phyloP scores from a whole-genome alignment of 2,888 invertebrate species.

The Pyrrhia umbra region DNA sequence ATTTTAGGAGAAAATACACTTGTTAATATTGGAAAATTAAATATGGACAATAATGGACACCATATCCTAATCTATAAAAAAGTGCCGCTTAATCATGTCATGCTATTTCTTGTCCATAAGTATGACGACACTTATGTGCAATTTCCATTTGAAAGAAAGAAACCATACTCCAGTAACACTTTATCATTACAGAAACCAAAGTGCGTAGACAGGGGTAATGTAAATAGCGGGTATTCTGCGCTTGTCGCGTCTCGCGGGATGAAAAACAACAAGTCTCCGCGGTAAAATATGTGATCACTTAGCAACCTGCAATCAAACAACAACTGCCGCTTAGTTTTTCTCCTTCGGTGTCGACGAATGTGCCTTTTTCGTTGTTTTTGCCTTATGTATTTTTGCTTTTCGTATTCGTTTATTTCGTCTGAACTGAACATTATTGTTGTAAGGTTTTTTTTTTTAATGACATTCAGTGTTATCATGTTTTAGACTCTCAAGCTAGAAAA shows the following conservation, averaged over 20 bases:
- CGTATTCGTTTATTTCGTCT: conserved; percentile 9
- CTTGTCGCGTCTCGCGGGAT: conserved; percentile 67
- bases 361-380: conserved; percentile 62
- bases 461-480: too few relatives aligned
- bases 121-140: neutral
- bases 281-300: conserved; percentile 89
- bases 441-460: too few relatives aligned
- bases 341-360: conserved; percentile 72
- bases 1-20: too few relatives aligned
- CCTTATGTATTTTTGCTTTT: conserved; percentile 6
- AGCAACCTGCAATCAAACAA: conserved; percentile 88
- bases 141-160: conserved; percentile 12
- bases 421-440: too few relatives aligned
- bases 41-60: too few relatives aligned
- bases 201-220: conserved; percentile 59
- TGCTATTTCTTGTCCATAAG: neutral
- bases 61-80: too few relatives aligned
- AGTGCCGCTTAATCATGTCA: too few relatives aligned
- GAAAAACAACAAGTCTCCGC: conserved; percentile 81
- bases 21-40: too few relatives aligned
- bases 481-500: too few relatives aligned
- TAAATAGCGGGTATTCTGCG: conserved; percentile 65
- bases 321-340: conserved; percentile 79
- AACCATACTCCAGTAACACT: conserved; percentile 24
- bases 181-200: conserved; percentile 57